phyloP scores from a whole-genome alignment of 2,797 vertebrate species.

The Coregonus sp. region DNA sequence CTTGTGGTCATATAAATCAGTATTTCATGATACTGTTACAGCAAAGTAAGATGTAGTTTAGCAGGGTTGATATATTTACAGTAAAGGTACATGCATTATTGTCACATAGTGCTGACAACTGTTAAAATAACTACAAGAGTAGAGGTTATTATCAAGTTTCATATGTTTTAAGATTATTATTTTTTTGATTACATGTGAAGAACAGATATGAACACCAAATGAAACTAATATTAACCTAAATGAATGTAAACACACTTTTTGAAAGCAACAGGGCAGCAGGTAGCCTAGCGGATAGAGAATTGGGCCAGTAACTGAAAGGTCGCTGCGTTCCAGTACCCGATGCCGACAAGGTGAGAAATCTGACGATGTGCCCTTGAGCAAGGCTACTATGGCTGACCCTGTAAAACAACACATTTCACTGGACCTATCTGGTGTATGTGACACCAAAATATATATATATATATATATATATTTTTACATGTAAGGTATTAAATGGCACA shows the following conservation, averaged over 20 bases:
- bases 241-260: not conserved
- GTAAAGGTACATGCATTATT: not conserved
- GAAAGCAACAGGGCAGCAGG: too few relatives aligned
- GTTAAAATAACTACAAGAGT: not conserved
- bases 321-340: too few relatives aligned
- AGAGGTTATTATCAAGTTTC: not conserved
- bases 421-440: too few relatives aligned
- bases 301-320: too few relatives aligned
- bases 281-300: too few relatives aligned
- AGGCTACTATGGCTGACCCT: too few relatives aligned
- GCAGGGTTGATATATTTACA: not conserved
- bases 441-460: too few relatives aligned
- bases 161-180: not conserved
- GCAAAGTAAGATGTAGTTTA: not conserved
- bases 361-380: too few relatives aligned
- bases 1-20: not conserved
- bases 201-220: not conserved
- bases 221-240: not conserved
- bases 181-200: too few relatives aligned
- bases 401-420: too few relatives aligned
- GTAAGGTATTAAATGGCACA: not conserved
- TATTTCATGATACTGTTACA: not conserved
- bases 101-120: not conserved
- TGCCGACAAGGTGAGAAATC: too few relatives aligned
- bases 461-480: not conserved